phyloP scores from a whole-genome alignment of 2,113 vertebrate species.

The Boleophthalmus pectinirostris region DNA sequence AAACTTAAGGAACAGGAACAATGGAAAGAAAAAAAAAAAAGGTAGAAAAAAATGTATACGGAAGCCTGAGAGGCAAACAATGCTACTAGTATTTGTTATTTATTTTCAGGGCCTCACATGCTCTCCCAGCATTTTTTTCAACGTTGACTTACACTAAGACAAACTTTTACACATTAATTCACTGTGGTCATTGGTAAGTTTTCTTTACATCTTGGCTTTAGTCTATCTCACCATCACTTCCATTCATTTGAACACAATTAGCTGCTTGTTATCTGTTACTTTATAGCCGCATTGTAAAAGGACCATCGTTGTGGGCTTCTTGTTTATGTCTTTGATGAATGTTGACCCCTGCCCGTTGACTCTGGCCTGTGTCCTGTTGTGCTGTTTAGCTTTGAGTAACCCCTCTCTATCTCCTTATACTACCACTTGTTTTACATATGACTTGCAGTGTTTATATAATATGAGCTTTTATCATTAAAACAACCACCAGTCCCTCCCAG shows the following conservation, averaged over 20 bases:
- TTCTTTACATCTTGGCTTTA: background rate
- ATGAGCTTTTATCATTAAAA: conserved; percentile 30
- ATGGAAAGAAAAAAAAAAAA: no score
- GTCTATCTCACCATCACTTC: background rate
- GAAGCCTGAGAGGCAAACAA: no score
- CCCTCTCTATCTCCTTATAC: background rate
- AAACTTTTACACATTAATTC: no score
- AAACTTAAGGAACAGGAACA: no score
- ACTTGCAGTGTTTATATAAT: conserved; percentile 4
- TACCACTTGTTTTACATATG: conserved; percentile 2
- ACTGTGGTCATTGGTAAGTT: no score
- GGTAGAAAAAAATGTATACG: no score
- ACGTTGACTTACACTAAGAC: no score
- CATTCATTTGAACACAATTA: conserved; percentile 6
- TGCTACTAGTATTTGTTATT: no score
- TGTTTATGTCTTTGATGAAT: conserved; percentile 63
- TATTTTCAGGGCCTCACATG: no score
- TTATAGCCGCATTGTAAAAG: conserved; percentile 11
- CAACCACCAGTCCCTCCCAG: conserved; percentile 22
- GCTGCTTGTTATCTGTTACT: conserved; percentile 25
- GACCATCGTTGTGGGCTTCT: conserved; percentile 16
- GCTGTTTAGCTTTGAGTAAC: background rate
- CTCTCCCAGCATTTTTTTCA: no score
- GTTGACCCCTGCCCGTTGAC: conserved; percentile 57
- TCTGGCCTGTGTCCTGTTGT: conserved; percentile 53